These are phyloP conservation scores for Ammodramus savannarum DNA, from an alignment of 2,113 vertebrate genomes.

Conservation along the genomic window DNA sequence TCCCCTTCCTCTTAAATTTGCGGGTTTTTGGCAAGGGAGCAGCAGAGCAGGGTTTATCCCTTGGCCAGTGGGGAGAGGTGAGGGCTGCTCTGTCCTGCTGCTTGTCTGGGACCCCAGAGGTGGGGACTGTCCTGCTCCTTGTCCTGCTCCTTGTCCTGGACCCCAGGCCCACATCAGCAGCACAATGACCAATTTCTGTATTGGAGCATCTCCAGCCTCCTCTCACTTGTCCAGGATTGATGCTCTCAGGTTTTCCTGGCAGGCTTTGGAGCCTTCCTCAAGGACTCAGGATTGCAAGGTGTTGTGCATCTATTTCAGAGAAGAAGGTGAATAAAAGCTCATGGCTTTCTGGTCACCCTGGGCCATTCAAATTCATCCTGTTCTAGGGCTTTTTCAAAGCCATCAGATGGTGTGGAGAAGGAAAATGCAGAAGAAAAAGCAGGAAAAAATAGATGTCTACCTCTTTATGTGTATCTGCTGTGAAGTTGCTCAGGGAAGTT, in stretches of 20 bases:
- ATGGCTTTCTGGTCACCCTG: neutral
- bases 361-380: neutral
- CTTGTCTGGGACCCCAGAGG: no score
- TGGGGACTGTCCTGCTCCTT: neutral
- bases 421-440: neutral
- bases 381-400: neutral
- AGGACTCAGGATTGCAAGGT: neutral
- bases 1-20: neutral
- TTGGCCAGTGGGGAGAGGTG: neutral
- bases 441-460: accelerated
- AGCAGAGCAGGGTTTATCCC: neutral
- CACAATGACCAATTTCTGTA: accelerated
- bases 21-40: neutral
- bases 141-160: neutral
- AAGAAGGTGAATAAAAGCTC: neutral
- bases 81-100: neutral
- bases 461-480: neutral
- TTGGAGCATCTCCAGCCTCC: neutral
- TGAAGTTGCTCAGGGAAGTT: neutral
- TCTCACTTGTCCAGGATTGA: neutral
- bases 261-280: neutral
- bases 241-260: neutral
- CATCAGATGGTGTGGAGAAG: neutral
- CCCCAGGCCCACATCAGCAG: neutral
- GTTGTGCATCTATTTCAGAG: neutral